These are phyloP conservation scores for Gavia stellata DNA, from an alignment of 2,113 vertebrate genomes.

Conservation along the genomic window DNA sequence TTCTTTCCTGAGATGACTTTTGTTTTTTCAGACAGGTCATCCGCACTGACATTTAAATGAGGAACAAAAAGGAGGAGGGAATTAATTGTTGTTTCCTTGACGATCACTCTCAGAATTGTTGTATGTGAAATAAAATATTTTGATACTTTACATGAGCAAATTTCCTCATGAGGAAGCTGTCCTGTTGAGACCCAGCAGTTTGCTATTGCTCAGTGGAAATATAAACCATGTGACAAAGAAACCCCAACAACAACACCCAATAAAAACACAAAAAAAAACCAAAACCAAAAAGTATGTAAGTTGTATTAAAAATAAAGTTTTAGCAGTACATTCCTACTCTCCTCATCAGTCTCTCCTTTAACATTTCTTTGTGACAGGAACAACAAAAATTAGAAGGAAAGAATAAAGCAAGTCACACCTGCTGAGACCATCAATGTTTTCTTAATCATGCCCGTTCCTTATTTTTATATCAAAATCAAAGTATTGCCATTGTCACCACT, in stretches of 20 bases:
- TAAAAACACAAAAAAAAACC: not conserved
- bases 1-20: not conserved
- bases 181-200: not conserved
- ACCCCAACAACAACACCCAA: fast-evolving
- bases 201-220: not conserved
- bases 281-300: fast-evolving
- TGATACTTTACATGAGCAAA: not conserved
- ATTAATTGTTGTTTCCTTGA: not conserved
- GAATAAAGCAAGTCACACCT: not conserved
- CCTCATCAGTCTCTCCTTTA: not conserved
- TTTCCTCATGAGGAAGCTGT: not conserved
- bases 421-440: not conserved
- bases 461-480: not conserved
- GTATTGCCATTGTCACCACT: not conserved
- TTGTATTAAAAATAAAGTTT: not conserved
- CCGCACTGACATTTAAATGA: not conserved
- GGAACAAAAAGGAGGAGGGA: not conserved
- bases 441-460: not conserved
- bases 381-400: not conserved
- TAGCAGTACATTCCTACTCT: not conserved
- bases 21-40: not conserved
- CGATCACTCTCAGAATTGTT: not conserved
- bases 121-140: not conserved
- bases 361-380: not conserved
- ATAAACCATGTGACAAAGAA: not conserved